A percentile compares a stretch with the other conserved stretches of the same genome.
phyloP scores from a whole-genome alignment of 2,113 vertebrate genomes.

The Noctilio leporinus region DNA sequence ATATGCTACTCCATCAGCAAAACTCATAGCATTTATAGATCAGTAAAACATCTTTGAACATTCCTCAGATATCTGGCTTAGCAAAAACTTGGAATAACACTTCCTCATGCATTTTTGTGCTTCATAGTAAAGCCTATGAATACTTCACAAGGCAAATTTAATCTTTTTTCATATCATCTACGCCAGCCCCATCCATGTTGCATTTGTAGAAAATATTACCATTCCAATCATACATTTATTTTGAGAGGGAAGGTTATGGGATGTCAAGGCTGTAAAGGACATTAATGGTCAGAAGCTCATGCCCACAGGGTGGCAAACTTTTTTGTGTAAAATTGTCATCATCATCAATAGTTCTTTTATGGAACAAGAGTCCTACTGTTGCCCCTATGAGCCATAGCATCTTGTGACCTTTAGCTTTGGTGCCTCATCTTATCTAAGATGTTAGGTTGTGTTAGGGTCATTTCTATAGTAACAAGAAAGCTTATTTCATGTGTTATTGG shows the following conservation, averaged over 20 bases:
- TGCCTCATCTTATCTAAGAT: neutral
- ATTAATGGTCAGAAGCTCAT: neutral
- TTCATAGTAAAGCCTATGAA: constrained; percentile 26
- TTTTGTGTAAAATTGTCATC: neutral
- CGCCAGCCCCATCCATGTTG: neutral
- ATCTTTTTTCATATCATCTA: constrained; percentile 26
- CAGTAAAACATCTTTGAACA: constrained; percentile 52
- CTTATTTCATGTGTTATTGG: neutral
- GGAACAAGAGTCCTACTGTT: neutral
- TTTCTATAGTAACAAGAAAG: neutral
- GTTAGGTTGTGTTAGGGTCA: neutral
- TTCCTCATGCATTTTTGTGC: neutral
- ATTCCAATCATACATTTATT: constrained; percentile 25
- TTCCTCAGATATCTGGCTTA: constrained; percentile 46
- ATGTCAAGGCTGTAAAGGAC: neutral
- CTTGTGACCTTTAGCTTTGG: accelerated
- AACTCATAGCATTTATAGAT: constrained; percentile 48
- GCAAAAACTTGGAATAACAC: constrained; percentile 42
- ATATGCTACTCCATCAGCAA: constrained; percentile 57
- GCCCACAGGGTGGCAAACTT: neutral
- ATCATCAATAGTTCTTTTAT: neutral
- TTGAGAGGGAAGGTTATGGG: neutral
- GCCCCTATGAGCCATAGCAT: accelerated
- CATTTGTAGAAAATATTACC: constrained; percentile 22
- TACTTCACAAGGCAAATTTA: constrained; percentile 36